Evolutionary conservation across 2,113 vertebrate species (phyloP).

Genomic region (Pyxicephalus adspersus): DNA sequence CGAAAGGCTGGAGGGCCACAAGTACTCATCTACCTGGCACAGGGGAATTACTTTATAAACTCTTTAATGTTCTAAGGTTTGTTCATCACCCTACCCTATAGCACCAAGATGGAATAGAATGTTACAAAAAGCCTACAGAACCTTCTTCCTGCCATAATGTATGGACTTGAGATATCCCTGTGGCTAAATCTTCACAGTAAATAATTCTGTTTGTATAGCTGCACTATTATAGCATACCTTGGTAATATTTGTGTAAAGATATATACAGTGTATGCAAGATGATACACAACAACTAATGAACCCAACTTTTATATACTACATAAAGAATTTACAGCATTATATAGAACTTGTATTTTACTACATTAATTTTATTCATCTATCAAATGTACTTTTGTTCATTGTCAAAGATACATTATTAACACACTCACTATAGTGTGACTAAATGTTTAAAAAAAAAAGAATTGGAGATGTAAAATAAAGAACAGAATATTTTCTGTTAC

Average conservation of each 20-base stretch:
- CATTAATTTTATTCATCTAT: too few relatives aligned
- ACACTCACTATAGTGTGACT: too few relatives aligned
- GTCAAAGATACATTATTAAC: too few relatives aligned
- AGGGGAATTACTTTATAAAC: constrained; percentile 3
- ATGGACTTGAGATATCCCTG: constrained; percentile 4
- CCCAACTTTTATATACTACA: too few relatives aligned
- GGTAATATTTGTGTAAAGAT: background rate
- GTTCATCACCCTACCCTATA: background rate
- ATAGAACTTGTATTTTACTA: too few relatives aligned
- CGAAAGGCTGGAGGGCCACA: background rate
- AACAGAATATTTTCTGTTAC: too few relatives aligned
- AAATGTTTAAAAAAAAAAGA: too few relatives aligned
- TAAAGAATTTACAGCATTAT: too few relatives aligned
- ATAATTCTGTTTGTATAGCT: background rate
- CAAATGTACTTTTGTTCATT: too few relatives aligned
- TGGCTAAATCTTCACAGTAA: background rate
- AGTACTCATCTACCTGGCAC: background rate
- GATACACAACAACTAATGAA: too few relatives aligned
- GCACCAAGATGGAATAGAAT: background rate
- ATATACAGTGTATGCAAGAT: background rate
- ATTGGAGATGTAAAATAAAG: too few relatives aligned
- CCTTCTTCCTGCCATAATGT: background rate
- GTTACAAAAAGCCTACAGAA: background rate
- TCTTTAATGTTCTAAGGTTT: background rate
- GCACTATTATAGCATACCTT: background rate